Percentiles rank a stretch among this genome's conserved stretches.
Conservation (phyloP, 2,113 vertebrate species). For the Chamaea fasciata region DNA sequence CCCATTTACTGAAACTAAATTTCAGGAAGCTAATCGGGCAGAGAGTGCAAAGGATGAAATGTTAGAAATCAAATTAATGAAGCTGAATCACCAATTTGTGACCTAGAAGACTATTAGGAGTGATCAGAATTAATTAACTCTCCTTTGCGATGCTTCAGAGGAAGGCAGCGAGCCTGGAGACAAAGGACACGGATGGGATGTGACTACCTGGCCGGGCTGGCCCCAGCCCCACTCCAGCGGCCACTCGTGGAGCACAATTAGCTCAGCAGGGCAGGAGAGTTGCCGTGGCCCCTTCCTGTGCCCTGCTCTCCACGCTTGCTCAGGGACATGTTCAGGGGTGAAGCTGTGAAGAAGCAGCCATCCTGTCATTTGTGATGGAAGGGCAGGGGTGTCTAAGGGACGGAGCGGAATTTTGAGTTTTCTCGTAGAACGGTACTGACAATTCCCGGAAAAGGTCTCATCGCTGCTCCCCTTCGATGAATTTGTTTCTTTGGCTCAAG, state of each 20-base stretch:
- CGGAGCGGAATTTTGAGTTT: background rate
- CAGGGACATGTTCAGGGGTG: background rate
- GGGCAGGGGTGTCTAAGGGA: too few relatives aligned
- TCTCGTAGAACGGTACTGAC: fast-evolving
- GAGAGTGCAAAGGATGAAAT: conserved; percentile 69
- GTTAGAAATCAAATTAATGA: conserved; percentile 72
- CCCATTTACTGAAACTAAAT: conserved; percentile 68
- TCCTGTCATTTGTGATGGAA: background rate
- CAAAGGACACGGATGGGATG: conserved; percentile 10
- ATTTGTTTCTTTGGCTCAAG: background rate
- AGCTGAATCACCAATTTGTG: conserved; percentile 65
- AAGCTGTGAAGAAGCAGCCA: background rate
- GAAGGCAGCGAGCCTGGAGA: background rate
- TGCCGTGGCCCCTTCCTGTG: background rate
- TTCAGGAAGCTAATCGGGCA: conserved; percentile 71
- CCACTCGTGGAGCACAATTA: background rate
- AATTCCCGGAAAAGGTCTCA: background rate
- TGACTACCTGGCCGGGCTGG: background rate
- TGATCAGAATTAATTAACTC: conserved; percentile 70
- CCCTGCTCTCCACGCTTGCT: background rate
- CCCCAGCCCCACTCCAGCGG: background rate
- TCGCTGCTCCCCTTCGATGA: background rate
- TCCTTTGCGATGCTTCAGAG: conserved; percentile 26
- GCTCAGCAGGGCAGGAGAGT: background rate
- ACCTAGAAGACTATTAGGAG: conserved; percentile 66